Base-by-base conservation (phyloP, 2,888 invertebrate genomes). In the Hetaerina titia region DNA sequence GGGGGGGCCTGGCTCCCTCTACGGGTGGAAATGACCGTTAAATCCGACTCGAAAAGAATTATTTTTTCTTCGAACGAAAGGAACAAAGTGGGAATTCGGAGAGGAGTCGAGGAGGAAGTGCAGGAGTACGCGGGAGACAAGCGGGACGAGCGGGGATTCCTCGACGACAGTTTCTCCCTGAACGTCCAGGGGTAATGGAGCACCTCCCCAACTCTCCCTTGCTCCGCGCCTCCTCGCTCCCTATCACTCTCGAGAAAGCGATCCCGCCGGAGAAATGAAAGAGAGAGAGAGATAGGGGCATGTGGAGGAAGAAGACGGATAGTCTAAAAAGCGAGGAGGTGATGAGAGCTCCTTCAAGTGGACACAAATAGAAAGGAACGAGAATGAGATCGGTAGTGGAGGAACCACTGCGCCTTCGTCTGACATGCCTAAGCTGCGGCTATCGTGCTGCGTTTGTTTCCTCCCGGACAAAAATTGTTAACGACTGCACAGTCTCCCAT, bases 21-120 rank as follows among this genome's bases (percentile, higher is more conserved):
- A 92, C 45, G 45, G 56, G 56, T 81, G 11, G 15, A 31, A 81
- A 74, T 45, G 92, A 74, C 92, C 74, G 92, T 92, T 92, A 92
- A 92, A 92, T 92, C 92, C 69, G 45, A 69, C 8, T 90, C 11
- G 69, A 56, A 19, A 6, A 31, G 9, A 19, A 15, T n/a, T 31
- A 11, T 13, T 31, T 31, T 81, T 81, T 9, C 13, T 31, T 19
- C 7, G 81, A 81, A n/a, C 6, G 25, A 31, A 69, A 81, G 22
- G 81, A 31, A 81, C 25, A 81, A 81, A 81, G 31, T 31, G 22
- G 81, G 81, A 81, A 81, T 81, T 22, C 13, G 17, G 60, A 60
- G 60, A 60, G 11, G 25, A 81, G 22, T 15, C 5, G 17, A 22
- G 31, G 2, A 11, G 25, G 81, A 31, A 13, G 81, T 81, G 13